Conservation (phyloP, 2,113 vertebrate species). For the Diphyllodes magnificus region DNA sequence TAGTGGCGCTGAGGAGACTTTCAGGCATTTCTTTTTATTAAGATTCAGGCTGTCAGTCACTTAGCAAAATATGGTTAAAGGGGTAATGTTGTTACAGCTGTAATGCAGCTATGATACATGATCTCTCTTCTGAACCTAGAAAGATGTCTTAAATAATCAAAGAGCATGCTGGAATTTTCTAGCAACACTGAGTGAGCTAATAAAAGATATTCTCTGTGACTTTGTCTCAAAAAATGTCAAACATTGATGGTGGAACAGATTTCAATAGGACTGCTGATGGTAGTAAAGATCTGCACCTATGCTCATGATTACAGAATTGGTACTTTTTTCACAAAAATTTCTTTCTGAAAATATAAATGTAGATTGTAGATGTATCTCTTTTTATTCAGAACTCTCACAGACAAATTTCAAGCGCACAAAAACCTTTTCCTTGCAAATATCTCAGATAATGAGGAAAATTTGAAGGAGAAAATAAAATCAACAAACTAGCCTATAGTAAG, state of each 20-base stretch:
- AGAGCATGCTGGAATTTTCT: neutral
- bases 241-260: neutral
- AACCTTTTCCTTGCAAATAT: neutral
- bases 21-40: neutral
- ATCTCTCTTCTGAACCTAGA: neutral
- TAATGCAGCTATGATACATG: neutral
- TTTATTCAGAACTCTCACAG: neutral
- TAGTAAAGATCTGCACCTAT: neutral
- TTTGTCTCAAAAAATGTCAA: neutral
- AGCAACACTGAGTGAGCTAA: neutral
- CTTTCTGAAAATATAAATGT: neutral
- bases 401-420: neutral
- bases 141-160: neutral
- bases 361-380: neutral
- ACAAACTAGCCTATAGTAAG: neutral
- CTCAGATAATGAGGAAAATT: neutral
- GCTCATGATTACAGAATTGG: neutral
- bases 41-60: neutral
- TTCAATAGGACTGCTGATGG: neutral
- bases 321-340: neutral
- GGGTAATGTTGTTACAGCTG: neutral
- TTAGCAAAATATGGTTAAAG: neutral
- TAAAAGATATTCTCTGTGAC: neutral
- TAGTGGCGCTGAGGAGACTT: neutral
- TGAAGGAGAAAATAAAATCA: neutral